Evolutionary conservation across 2,113 vertebrate species (phyloP), one percentile per base, ranked within the genome.

Genomic region (Aramus guarauna): DNA sequence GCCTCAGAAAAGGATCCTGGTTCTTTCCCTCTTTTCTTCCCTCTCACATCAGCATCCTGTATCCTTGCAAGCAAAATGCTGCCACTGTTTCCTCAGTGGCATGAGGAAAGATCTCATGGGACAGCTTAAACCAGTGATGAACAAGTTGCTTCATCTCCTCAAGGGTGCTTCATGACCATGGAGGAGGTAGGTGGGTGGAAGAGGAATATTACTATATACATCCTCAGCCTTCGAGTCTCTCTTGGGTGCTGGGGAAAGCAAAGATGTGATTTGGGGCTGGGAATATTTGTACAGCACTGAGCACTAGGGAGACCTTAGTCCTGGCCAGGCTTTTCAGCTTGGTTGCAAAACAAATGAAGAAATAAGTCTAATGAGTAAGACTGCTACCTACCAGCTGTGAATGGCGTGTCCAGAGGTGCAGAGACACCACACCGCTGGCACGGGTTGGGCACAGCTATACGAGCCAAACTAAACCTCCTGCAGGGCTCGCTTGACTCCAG

Each of bases 361-460:
- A 58, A 45, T 32, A 34, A 58, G 7, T 2, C 3, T 41, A 52
- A 52, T 7, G 37, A 63, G 34, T 29, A 62, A 62, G 12, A 34
- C 23, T 34, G 26, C 8, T 27, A 15, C 55, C 48, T 58, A 29
- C 34, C 24, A 68, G 29, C 34, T 64, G 47, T 32, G 37, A 22
- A 13, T 16, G 22, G 11, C 37, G 32, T 56, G 34, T 30, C 18
- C 79, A 71, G 56, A 59, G 62, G 43, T 18, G 37, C 5, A 63
- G 37, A 45, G 16, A 53, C 43, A 74, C 22, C 37, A 47, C 30
- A 55, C 6, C 1, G 0, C 32, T 67, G 55, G 26, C 9, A 14
- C 17, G 23, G n/a, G 15, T 19, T 1, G 1, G 47, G 22, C 43
- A n/a, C 20, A 68, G 11, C 8, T 32, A 3, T 2, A 29, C 0